These are phyloP conservation scores for Stenodera caucasica DNA, from an alignment of 2,888 invertebrate species.

Conservation along the genomic window DNA sequence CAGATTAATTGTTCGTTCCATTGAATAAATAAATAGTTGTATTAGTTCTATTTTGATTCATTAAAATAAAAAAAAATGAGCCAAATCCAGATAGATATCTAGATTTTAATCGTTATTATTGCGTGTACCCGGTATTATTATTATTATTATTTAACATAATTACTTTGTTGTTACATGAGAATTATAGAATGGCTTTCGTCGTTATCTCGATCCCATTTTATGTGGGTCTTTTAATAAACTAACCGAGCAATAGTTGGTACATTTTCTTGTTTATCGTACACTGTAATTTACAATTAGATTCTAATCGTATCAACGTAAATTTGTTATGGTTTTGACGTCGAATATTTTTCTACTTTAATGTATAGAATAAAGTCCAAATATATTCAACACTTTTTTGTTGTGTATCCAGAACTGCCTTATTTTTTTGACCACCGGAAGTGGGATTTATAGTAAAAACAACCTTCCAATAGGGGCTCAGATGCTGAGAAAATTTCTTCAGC, in stretches of 20 bases:
- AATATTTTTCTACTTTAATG: no score
- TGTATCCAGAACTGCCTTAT: no score
- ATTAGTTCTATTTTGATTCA: not conserved
- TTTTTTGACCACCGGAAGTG: no score
- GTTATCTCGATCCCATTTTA: not conserved
- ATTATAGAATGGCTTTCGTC: not conserved
- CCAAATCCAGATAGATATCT: not conserved
- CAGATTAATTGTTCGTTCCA: not conserved
- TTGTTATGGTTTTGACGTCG: conserved; percentile 1
- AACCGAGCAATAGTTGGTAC: not conserved
- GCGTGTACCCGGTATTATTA: not conserved
- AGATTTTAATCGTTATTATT: not conserved
- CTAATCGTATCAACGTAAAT: conserved; percentile 9
- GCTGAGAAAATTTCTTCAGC: no score
- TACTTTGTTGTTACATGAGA: not conserved
- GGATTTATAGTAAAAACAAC: no score
- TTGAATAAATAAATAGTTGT: not conserved
- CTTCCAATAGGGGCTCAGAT: no score
- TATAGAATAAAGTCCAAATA: no score
- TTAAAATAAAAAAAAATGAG: not conserved
- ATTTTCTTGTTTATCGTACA: not conserved
- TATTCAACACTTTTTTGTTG: no score
- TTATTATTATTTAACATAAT: not conserved
- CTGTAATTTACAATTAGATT: conserved; percentile 12
- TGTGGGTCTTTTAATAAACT: conserved; percentile 6